These are phyloP conservation scores for Tetramorium alpestre DNA, from an alignment of 1,140 invertebrate species.

Conservation along the genomic window DNA sequence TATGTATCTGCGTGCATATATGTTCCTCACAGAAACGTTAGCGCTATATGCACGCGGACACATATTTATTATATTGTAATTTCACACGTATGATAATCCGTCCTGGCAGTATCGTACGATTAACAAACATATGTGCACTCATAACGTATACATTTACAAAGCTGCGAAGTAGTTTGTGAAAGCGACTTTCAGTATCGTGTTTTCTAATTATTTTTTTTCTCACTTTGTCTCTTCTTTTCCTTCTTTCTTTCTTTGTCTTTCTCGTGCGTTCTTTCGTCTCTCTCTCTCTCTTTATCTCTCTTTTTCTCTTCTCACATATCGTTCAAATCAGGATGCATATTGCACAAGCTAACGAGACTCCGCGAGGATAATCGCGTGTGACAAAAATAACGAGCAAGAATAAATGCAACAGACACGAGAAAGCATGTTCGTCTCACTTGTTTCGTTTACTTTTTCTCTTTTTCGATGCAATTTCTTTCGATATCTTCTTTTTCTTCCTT, in stretches of 20 bases:
- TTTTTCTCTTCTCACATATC: slow-evolving; percentile 17
- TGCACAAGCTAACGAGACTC: slow-evolving; percentile 45
- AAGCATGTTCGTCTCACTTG: slow-evolving; percentile 39
- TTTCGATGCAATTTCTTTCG: slow-evolving; percentile 41
- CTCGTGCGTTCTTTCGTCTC: slow-evolving; percentile 15
- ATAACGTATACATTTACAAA: slow-evolving; percentile 71
- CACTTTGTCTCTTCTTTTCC: neutral
- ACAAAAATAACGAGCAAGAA: slow-evolving; percentile 45
- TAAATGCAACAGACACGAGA: slow-evolving; percentile 37
- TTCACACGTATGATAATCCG: slow-evolving; percentile 75
- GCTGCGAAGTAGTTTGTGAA: slow-evolving; percentile 73
- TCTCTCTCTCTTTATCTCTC: neutral
- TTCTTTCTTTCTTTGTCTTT: slow-evolving; percentile 33
- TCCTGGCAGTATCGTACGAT: slow-evolving; percentile 73
- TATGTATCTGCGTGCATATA: slow-evolving; percentile 55
- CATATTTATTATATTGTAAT: slow-evolving; percentile 78
- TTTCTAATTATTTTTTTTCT: neutral
- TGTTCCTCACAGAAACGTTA: neutral
- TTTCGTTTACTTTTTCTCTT: neutral
- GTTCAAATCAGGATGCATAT: slow-evolving; percentile 44
- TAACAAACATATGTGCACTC: slow-evolving; percentile 67
- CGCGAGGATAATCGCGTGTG: slow-evolving; percentile 1
- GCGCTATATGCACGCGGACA: slow-evolving; percentile 34
- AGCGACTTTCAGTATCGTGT: slow-evolving; percentile 70
- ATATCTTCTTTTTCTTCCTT: slow-evolving; percentile 4